Evolutionary conservation across 1,140 invertebrate genomes (phyloP).

Genomic region (Lepidurus arcticus): DNA sequence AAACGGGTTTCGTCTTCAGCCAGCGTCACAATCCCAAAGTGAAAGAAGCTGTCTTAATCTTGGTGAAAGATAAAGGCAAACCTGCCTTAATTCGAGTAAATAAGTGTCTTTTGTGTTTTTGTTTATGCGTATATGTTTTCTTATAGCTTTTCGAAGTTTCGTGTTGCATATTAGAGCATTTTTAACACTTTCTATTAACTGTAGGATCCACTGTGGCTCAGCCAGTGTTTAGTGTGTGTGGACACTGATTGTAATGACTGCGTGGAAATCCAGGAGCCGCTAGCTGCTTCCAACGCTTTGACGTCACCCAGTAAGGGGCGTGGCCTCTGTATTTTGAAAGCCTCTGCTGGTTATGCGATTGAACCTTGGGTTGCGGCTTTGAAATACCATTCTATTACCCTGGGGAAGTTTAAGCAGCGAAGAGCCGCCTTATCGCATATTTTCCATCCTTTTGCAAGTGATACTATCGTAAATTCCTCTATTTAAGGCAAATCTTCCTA

Average conservation of each 20-base stretch:
- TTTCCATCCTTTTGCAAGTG: slow-evolving; percentile 7
- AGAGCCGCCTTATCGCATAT: background rate
- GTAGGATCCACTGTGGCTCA: background rate
- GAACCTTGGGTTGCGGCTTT: background rate
- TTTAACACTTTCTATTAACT: background rate
- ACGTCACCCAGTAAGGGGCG: background rate
- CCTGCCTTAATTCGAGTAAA: background rate
- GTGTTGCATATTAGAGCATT: background rate
- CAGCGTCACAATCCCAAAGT: background rate
- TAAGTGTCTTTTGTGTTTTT: background rate
- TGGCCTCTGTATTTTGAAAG: background rate
- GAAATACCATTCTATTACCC: background rate
- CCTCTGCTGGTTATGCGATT: background rate
- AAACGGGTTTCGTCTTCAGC: background rate
- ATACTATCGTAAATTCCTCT: background rate
- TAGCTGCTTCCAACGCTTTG: background rate
- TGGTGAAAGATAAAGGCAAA: slow-evolving; percentile 1
- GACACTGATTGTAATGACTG: background rate
- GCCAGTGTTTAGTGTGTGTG: slow-evolving; percentile 1
- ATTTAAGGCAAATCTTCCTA: background rate
- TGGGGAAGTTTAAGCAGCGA: background rate
- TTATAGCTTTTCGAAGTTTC: background rate
- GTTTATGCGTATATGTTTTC: background rate
- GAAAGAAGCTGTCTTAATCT: background rate
- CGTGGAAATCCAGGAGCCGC: background rate